These are phyloP conservation scores for Taphrorychus bicolor DNA, from an alignment of 2,888 invertebrate species.

Conservation along the genomic window DNA sequence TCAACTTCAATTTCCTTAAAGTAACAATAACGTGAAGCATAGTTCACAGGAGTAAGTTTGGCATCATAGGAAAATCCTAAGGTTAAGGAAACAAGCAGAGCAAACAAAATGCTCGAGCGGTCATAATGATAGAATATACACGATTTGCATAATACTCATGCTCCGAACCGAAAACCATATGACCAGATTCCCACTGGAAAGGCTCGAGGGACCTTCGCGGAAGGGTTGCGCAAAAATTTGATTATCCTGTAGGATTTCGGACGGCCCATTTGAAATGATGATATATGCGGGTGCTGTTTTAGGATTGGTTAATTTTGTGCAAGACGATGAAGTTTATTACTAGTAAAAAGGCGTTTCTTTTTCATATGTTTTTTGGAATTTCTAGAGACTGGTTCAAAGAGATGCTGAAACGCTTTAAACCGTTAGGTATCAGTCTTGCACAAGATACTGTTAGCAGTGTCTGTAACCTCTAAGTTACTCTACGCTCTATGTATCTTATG, in stretches of 20 bases:
- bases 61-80: conserved; percentile 15
- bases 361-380: too few species aligned
- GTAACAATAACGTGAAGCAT: background rate
- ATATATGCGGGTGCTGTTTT: background rate
- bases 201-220: conserved; percentile 15
- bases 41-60: background rate
- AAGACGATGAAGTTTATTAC: too few species aligned
- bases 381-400: too few species aligned
- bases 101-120: conserved; percentile 58
- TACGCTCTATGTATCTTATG: too few species aligned
- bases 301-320: background rate
- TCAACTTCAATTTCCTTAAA: too few species aligned
- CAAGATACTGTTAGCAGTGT: too few species aligned
- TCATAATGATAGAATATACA: conserved; percentile 60
- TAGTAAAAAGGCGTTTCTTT: too few species aligned
- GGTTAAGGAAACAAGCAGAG: conserved; percentile 43
- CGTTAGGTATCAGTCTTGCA: too few species aligned
- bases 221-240: conserved; percentile 31
- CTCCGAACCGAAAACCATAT: conserved; percentile 41
- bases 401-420: too few species aligned
- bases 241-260: conserved; percentile 14
- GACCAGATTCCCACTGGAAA: conserved; percentile 39
- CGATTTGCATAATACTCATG: conserved; percentile 56
- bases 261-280: conserved; percentile 1
- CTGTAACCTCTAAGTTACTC: too few species aligned